phyloP scores from a whole-genome alignment of 1,140 invertebrate genomes.

The Euborellia annulipes region DNA sequence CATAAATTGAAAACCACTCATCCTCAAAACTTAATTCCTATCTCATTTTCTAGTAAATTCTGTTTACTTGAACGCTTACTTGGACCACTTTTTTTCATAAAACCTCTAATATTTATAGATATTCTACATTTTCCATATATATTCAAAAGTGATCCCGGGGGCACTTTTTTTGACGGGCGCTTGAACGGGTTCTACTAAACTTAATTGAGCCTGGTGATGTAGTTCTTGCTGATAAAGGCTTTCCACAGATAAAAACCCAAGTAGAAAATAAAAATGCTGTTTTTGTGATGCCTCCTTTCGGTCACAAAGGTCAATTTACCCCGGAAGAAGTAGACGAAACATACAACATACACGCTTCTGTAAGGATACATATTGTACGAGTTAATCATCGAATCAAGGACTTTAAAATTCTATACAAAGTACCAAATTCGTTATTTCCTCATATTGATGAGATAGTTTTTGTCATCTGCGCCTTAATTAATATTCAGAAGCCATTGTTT shows the following conservation, averaged over 20 bases:
- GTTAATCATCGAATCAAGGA: slow-evolving; percentile 19
- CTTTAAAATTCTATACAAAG: slow-evolving; percentile 13
- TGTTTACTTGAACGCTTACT: too few species aligned
- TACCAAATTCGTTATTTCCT: slow-evolving; percentile 7
- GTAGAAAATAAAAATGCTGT: slow-evolving; percentile 8
- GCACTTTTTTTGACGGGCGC: too few species aligned
- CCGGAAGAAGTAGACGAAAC: slow-evolving; percentile 18
- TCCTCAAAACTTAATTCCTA: too few species aligned
- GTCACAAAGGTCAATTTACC: slow-evolving; percentile 15
- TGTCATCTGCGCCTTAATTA: slow-evolving; percentile 12
- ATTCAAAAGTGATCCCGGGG: too few species aligned
- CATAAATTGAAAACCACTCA: too few species aligned
- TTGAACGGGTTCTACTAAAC: slow-evolving; percentile 21
- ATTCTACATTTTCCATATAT: too few species aligned
- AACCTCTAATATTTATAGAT: too few species aligned
- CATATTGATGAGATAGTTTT: slow-evolving; percentile 12
- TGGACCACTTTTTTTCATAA: too few species aligned
- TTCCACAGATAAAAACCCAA: slow-evolving; percentile 12
- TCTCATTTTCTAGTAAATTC: too few species aligned
- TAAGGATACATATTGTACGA: slow-evolving; percentile 23
- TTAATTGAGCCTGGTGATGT: slow-evolving; percentile 20
- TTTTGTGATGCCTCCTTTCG: slow-evolving; percentile 21
- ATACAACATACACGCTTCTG: slow-evolving; percentile 19
- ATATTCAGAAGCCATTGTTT: slow-evolving; percentile 9
- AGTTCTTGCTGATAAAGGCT: slow-evolving; percentile 24